Evolutionary conservation across 2,888 invertebrate genomes (phyloP).

Genomic region (Ethmia dodecea): DNA sequence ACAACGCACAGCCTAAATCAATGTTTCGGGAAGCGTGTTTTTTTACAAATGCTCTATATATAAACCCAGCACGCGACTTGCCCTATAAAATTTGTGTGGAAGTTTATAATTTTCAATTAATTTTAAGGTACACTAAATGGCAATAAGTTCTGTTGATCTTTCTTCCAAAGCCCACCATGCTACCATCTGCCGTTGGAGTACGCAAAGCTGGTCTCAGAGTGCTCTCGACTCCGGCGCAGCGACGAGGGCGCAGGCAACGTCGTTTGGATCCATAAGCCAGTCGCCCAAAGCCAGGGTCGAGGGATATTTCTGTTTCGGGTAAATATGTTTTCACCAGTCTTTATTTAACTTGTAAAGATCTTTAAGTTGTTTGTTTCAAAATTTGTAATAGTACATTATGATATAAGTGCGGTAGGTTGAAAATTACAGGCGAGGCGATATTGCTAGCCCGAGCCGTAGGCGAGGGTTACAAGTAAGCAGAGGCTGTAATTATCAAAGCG

Average conservation of each 20-base stretch:
- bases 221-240: conserved; percentile 73
- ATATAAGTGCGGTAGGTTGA: too few species aligned
- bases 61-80: too few species aligned
- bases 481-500: too few species aligned
- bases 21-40: too few species aligned
- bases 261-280: conserved; percentile 94
- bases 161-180: conserved; percentile 83
- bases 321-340: conserved; percentile 25
- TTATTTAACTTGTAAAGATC: too few species aligned
- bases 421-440: too few species aligned
- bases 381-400: neutral
- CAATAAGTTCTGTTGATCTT: neutral
- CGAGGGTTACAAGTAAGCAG: too few species aligned
- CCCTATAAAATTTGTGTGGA: too few species aligned
- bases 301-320: conserved; percentile 91
- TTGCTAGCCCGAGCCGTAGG: too few species aligned
- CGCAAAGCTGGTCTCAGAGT: conserved; percentile 89
- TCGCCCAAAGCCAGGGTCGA: conserved; percentile 89
- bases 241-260: conserved; percentile 56
- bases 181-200: conserved; percentile 91
- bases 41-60: too few species aligned
- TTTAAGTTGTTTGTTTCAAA: neutral
- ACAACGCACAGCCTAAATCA: too few species aligned
- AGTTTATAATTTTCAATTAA: neutral
- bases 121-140: neutral